phyloP scores from a whole-genome alignment of 1,140 invertebrate species.

The Ericerus pela region DNA sequence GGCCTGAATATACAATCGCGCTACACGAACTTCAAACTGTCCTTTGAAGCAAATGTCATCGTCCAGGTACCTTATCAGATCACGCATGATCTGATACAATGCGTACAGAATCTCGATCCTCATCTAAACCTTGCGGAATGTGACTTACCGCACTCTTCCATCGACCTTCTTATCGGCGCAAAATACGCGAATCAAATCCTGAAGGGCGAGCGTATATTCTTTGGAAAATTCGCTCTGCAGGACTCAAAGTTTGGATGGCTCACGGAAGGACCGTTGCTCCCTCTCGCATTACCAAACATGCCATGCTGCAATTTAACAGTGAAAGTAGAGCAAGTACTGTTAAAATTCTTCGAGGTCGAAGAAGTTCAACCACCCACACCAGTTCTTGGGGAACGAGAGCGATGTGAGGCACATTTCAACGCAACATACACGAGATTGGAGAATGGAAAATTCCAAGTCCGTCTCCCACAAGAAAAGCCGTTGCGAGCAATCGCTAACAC shows the following conservation, averaged over 20 bases:
- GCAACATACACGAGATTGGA: neutral
- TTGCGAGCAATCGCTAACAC: neutral
- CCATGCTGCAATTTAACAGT: neutral
- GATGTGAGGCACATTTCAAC: neutral
- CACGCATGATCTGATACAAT: neutral
- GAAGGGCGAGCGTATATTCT: neutral
- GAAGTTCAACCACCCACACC: neutral
- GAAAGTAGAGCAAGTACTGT: neutral
- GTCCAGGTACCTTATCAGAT: neutral
- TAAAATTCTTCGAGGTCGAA: neutral
- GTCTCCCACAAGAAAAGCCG: neutral
- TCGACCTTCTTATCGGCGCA: neutral
- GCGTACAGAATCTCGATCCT: no score
- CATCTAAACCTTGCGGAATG: neutral
- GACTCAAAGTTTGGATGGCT: neutral
- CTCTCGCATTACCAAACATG: neutral
- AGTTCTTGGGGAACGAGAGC: neutral
- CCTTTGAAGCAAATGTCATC: neutral
- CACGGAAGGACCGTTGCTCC: neutral
- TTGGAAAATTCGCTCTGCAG: neutral
- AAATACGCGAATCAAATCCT: neutral
- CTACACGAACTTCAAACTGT: neutral
- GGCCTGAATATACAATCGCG: neutral
- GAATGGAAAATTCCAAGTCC: constrained; percentile 3
- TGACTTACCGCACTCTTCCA: neutral